phyloP scores from a whole-genome alignment of 2,888 invertebrate genomes.

The Tiphia femorata region DNA sequence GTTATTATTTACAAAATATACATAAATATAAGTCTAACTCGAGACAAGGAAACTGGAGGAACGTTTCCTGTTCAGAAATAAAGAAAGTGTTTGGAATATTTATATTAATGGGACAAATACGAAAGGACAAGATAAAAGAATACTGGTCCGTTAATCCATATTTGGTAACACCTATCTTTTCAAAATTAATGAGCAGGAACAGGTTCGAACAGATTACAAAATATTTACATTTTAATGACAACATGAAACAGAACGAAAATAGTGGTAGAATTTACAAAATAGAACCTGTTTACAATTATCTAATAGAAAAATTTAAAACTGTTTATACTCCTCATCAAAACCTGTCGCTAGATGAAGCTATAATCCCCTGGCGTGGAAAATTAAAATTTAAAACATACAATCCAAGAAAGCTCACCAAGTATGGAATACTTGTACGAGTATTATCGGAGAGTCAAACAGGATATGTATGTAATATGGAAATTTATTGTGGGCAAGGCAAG shows the following conservation, averaged over 20 bases:
- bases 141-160: constrained; percentile 22
- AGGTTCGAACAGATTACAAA: constrained; percentile 21
- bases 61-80: constrained; percentile 20
- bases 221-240: constrained; percentile 23
- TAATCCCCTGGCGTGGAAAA: constrained; percentile 22
- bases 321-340: constrained; percentile 22
- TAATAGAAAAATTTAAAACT: constrained; percentile 22
- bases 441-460: constrained; percentile 18
- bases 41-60: constrained; percentile 22
- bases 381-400: constrained; percentile 13
- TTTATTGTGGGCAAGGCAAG: constrained; percentile 16
- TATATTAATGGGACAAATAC: constrained; percentile 28
- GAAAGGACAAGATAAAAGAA: constrained; percentile 22
- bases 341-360: constrained; percentile 16
- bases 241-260: constrained; percentile 14
- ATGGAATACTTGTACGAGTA: constrained; percentile 20
- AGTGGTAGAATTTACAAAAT: constrained; percentile 22
- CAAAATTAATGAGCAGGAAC: constrained; percentile 18
- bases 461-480: constrained; percentile 17
- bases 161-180: constrained; percentile 18
- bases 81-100: constrained; percentile 23
- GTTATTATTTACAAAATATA: constrained; percentile 19
- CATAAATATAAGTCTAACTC: constrained; percentile 15
- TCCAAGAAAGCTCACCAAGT: constrained; percentile 18
- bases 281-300: constrained; percentile 19